A percentile compares a stretch with the other conserved stretches of the same genome.
Evolutionary conservation across 1,140 invertebrate species (phyloP).

Genomic region (Oryzaephilus surinamensis): DNA sequence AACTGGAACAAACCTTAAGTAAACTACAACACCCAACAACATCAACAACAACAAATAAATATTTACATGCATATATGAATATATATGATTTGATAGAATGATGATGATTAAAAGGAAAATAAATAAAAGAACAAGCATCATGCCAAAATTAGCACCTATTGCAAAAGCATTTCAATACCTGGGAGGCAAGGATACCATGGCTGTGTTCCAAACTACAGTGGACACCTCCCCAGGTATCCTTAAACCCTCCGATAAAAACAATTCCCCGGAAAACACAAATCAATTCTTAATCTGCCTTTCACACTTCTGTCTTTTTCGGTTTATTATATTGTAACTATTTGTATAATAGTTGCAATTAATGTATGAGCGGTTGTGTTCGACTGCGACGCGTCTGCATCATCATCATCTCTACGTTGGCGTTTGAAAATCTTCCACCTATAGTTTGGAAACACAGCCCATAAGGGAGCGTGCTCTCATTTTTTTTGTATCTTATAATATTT

Average conservation of each 20-base stretch:
- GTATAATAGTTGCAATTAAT: constrained; percentile 8
- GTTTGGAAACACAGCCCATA: constrained; percentile 39
- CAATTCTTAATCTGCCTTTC: background rate
- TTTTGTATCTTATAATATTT: constrained; percentile 1
- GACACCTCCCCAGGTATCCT: constrained; percentile 41
- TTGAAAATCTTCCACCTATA: constrained; percentile 36
- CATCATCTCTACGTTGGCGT: constrained; percentile 7
- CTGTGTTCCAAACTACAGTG: constrained; percentile 55
- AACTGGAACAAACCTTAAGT: too few relatives aligned
- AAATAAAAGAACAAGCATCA: constrained; percentile 5
- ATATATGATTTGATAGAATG: too few relatives aligned
- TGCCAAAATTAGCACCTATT: constrained; percentile 15
- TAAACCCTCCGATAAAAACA: constrained; percentile 24
- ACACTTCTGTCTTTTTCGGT: background rate
- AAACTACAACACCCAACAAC: too few relatives aligned
- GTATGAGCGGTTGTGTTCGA: constrained; percentile 6
- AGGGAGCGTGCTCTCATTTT: constrained; percentile 22
- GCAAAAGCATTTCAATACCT: constrained; percentile 40
- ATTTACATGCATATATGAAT: too few relatives aligned
- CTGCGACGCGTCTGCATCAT: constrained; percentile 9
- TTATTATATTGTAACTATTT: background rate
- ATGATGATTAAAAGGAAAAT: constrained; percentile 1
- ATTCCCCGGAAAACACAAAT: constrained; percentile 1
- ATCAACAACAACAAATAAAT: background rate
- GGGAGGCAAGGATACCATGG: constrained; percentile 53